Percentiles rank a stretch among this genome's conserved stretches.
Conservation (phyloP, 1,140 invertebrate genomes). For the Zophobas atratus region DNA sequence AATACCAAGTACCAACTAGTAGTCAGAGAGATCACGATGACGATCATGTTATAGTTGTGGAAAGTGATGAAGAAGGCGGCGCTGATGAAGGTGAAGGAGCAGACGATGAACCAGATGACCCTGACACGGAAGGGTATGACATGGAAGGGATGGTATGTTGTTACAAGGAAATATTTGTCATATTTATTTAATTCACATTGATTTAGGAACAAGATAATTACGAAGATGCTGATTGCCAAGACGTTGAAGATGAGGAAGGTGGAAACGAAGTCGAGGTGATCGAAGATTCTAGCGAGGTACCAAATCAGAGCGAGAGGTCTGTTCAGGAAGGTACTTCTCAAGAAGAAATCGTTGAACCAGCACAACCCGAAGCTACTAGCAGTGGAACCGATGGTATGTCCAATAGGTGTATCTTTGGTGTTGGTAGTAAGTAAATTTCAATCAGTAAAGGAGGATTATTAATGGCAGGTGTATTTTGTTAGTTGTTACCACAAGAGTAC, state of each 20-base stretch:
- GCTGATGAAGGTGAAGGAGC: slow-evolving; percentile 71
- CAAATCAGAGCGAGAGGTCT: slow-evolving; percentile 70
- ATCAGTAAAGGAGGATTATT: neutral
- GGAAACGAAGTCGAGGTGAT: slow-evolving; percentile 80
- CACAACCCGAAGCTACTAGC: slow-evolving; percentile 73
- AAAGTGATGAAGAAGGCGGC: slow-evolving; percentile 73
- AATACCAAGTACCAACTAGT: slow-evolving; percentile 85
- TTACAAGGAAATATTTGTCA: slow-evolving; percentile 21
- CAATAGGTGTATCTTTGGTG: slow-evolving; percentile 29
- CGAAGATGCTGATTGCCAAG: slow-evolving; percentile 67
- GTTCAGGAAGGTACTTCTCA: slow-evolving; percentile 54
- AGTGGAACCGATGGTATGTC: slow-evolving; percentile 69
- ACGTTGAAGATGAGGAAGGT: slow-evolving; percentile 70
- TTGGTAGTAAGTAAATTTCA: slow-evolving; percentile 24
- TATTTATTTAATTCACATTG: slow-evolving; percentile 1
- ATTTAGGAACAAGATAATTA: slow-evolving; percentile 66
- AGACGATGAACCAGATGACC: slow-evolving; percentile 65
- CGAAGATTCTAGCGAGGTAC: slow-evolving; percentile 76
- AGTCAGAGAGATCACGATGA: slow-evolving; percentile 84
- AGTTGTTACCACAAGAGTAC: neutral
- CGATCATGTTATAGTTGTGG: slow-evolving; percentile 81
- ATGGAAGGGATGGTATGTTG: slow-evolving; percentile 62
- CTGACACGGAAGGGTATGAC: slow-evolving; percentile 68
- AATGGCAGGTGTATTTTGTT: neutral
- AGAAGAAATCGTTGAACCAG: slow-evolving; percentile 63